Evolutionary conservation across 1,140 invertebrate genomes (phyloP), one percentile per base, ranked within the genome.

Genomic region (Drosophila ohnishii): DNA sequence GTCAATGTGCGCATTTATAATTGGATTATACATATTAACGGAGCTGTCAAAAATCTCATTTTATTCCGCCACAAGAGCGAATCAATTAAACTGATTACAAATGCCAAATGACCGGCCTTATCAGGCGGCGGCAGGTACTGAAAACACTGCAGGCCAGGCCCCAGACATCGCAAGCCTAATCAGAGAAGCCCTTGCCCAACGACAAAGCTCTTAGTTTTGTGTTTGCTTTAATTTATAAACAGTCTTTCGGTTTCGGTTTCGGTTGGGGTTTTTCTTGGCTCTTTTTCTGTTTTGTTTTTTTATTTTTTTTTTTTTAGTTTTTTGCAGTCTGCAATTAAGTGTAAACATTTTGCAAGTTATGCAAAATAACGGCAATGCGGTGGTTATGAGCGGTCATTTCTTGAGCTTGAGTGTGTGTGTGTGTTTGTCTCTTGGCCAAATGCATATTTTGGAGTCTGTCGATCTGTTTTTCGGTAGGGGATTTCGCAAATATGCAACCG

Each of bases 401-500:
- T 80, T 53, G 51, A 0, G 16, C 9, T 2, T 53, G 30, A 13
- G 32, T 53, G 16, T 28, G 22, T 16, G 22, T 16, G 30, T 67
- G 37, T 56, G 56, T 58, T 79, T 56, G 72, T 59, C 61, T 79
- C 70, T 79, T 74, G 77, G 47, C 50, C 72, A 75, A 76, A 71
- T 71, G 77, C 70, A 79, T 63, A 70, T 76, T 76, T 59, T 35
- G 63, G 79, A 58, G 72, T 70, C 72, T 45, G 58, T 62, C 69
- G 64, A 78, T 83, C 56, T 79, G 64, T 48, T 66, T 58, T 61
- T 35, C 39, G 39, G 63, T 19, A 13, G 65, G 50, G 37, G 44
- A 70, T 67, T 70, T 75, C 72, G 58, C 48, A 86, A 80, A 57
- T 80, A 86, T 85, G 74, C 75, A 78, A 56, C 47, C 48, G 39